Percentiles rank a stretch among this genome's conserved stretches.
These are phyloP conservation scores for Chrosomus eos DNA, from an alignment of 2,797 vertebrate genomes.

Conservation along the genomic window DNA sequence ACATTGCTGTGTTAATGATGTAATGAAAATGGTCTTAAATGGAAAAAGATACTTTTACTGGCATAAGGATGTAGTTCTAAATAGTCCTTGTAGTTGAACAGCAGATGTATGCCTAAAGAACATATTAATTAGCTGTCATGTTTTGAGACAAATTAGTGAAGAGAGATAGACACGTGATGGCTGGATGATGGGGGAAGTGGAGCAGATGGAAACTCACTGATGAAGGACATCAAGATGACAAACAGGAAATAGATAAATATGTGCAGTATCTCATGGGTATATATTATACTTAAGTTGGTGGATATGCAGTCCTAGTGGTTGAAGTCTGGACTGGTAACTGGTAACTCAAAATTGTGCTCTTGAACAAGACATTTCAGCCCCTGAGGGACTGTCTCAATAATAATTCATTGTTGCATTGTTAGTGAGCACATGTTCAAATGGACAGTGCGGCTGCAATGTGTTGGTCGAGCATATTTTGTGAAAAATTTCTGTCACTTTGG, in stretches of 20 bases:
- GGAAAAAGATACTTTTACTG: not conserved
- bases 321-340: not conserved
- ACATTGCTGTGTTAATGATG: not conserved
- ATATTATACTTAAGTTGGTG: not conserved
- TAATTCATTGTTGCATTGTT: not conserved
- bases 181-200: not conserved
- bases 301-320: not conserved
- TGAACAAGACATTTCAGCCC: not conserved
- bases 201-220: conserved; percentile 19
- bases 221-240: conserved; percentile 6
- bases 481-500: not conserved
- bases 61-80: not conserved
- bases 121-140: conserved; percentile 36
- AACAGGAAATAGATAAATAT: conserved; percentile 9
- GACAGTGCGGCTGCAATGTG: not conserved
- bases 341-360: not conserved
- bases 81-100: conserved; percentile 15
- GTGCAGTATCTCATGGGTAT: not conserved
- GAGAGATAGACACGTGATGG: not conserved
- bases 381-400: not conserved
- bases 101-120: conserved; percentile 4
- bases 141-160: conserved; percentile 33
- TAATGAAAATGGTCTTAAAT: not conserved
- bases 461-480: not conserved
- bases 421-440: not conserved